A percentile compares a stretch with the other conserved stretches of the same genome.
Evolutionary conservation across 2,113 vertebrate genomes (phyloP).

Genomic region (Poeciliopsis prolifica): DNA sequence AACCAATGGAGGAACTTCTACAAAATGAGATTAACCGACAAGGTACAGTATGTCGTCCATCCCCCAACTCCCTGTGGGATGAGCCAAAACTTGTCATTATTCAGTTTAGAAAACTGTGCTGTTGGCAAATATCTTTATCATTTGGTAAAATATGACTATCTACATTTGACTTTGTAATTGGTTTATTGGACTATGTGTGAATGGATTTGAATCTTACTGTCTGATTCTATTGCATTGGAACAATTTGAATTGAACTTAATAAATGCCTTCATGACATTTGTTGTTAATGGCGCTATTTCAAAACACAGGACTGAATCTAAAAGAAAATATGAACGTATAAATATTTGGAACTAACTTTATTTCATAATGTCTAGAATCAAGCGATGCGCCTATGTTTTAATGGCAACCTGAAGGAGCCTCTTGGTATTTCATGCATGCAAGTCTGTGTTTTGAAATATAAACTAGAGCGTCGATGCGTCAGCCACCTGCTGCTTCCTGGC

Average conservation of each 20-base stretch:
- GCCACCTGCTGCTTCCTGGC: conserved; percentile 31
- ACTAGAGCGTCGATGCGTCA: conserved; percentile 10
- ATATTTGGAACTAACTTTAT: no score
- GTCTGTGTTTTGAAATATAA: conserved; percentile 34
- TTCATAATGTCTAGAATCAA: neutral
- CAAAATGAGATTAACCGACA: conserved; percentile 97
- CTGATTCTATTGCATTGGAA: no score
- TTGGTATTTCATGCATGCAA: conserved; percentile 36
- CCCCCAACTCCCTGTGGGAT: neutral
- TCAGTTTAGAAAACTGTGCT: neutral
- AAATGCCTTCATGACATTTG: no score
- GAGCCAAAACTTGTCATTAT: neutral
- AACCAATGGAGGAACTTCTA: conserved; percentile 97
- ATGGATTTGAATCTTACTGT: no score
- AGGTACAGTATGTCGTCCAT: conserved; percentile 79
- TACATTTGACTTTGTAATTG: no score
- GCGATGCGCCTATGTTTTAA: neutral
- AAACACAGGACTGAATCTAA: no score
- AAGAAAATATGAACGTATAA: no score
- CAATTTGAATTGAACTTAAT: no score
- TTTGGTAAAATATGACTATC: no score
- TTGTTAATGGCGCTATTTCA: no score
- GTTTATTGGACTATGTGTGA: no score
- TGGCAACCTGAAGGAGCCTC: neutral
- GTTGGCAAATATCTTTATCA: neutral